Evolutionary conservation across 2,113 vertebrate species (phyloP).

Genomic region (Arvicanthis niloticus): DNA sequence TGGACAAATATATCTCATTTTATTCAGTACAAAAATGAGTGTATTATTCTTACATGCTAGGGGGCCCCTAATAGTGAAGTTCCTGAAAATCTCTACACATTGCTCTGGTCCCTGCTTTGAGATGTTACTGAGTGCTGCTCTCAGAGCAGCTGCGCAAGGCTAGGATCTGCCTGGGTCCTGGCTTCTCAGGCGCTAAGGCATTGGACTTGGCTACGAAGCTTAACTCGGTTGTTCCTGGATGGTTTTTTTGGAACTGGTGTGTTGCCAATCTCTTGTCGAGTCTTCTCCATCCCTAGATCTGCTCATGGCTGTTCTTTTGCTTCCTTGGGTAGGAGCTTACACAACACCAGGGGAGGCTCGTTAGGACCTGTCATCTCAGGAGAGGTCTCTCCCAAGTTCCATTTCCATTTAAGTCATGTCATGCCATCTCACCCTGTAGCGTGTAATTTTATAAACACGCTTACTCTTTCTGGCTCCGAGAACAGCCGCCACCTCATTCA

Average conservation of each 20-base stretch:
- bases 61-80: not conserved
- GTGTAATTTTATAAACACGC: too few species aligned
- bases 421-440: not conserved
- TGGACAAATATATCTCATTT: conserved; percentile 10
- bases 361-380: not conserved
- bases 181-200: not conserved
- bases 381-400: not conserved
- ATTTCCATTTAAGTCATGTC: not conserved
- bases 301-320: not conserved
- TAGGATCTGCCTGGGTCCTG: not conserved
- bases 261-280: too few species aligned
- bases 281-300: not conserved
- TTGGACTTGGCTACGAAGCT: not conserved
- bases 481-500: too few species aligned
- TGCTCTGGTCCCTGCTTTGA: not conserved
- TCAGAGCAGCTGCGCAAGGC: not conserved
- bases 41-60: not conserved
- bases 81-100: not conserved
- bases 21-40: not conserved
- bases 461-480: too few species aligned
- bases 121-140: not conserved
- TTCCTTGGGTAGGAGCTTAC: not conserved
- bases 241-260: not conserved
- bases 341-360: not conserved
- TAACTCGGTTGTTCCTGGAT: not conserved